Percentiles rank a stretch among this genome's conserved stretches.
phyloP scores from a whole-genome alignment of 1,140 invertebrate genomes.

The Platorchestia sp. region DNA sequence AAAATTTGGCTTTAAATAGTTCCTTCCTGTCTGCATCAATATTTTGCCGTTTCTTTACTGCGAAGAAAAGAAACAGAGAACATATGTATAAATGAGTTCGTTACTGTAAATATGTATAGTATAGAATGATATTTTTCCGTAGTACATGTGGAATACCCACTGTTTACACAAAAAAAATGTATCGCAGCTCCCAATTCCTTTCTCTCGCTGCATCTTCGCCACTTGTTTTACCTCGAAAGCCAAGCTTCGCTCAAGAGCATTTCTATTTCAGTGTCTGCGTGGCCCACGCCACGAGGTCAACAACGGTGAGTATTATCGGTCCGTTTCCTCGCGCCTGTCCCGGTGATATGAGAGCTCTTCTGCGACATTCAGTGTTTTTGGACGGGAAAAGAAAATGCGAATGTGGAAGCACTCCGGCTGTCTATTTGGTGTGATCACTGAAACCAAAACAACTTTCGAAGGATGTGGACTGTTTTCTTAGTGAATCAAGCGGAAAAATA shows the following conservation, averaged over 20 bases:
- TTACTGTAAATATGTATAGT: background rate
- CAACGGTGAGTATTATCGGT: background rate
- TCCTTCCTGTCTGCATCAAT: too few species aligned
- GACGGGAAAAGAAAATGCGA: background rate
- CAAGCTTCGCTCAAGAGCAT: background rate
- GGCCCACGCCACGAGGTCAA: background rate
- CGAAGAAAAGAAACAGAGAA: too few species aligned
- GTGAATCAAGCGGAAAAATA: too few species aligned
- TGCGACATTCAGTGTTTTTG: background rate
- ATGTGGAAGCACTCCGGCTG: background rate
- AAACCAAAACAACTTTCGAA: background rate
- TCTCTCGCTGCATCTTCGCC: too few species aligned
- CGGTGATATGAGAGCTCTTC: background rate
- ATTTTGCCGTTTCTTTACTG: too few species aligned
- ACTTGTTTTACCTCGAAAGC: background rate
- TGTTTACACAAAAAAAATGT: background rate
- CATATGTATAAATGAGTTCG: too few species aligned
- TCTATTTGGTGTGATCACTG: background rate
- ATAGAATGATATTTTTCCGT: too few species aligned
- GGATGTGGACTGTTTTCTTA: background rate
- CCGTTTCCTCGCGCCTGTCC: background rate
- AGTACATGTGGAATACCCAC: background rate
- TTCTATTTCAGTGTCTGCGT: background rate
- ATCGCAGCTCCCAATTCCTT: background rate
- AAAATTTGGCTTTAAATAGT: too few species aligned